Percentiles rank a stretch among this genome's conserved stretches.
These are phyloP conservation scores for Troides aeacus DNA, from an alignment of 2,888 invertebrate species.

Conservation along the genomic window DNA sequence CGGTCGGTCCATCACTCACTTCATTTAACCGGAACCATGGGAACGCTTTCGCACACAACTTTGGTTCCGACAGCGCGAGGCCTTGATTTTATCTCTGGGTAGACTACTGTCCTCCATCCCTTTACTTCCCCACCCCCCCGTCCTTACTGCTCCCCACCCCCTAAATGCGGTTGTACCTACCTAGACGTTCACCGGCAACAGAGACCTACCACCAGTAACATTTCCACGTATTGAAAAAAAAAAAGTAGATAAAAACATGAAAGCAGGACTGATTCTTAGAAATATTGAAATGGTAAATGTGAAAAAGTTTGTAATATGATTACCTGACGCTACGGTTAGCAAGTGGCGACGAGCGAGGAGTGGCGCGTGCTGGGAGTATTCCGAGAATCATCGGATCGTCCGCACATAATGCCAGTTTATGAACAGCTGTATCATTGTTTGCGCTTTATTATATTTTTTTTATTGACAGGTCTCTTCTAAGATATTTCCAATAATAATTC, in stretches of 20 bases:
- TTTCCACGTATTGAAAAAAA: conserved; percentile 29
- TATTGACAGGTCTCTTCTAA: not conserved
- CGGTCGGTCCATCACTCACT: too few relatives aligned
- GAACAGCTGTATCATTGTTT: conserved; percentile 34
- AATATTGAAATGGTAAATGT: conserved; percentile 65
- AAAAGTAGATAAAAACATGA: conserved; percentile 43
- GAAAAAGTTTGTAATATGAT: conserved; percentile 53
- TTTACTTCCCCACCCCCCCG: too few relatives aligned
- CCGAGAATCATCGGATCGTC: conserved; percentile 60
- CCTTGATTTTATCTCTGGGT: too few relatives aligned
- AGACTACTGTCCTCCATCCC: too few relatives aligned
- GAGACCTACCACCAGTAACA: not conserved
- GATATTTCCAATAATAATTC: not conserved
- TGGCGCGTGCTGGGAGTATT: conserved; percentile 67
- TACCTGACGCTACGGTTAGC: conserved; percentile 39
- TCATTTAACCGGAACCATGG: too few relatives aligned
- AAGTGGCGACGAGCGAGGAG: conserved; percentile 34
- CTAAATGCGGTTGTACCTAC: too few relatives aligned
- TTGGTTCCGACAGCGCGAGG: too few relatives aligned
- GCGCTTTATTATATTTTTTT: conserved; percentile 7
- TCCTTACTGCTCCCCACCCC: too few relatives aligned
- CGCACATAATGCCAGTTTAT: conserved; percentile 36
- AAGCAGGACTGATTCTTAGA: conserved; percentile 58
- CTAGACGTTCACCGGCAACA: too few relatives aligned
- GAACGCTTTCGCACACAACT: too few relatives aligned